phyloP scores from a whole-genome alignment of 2,888 invertebrate species.

The Pristionchus exspectatus region DNA sequence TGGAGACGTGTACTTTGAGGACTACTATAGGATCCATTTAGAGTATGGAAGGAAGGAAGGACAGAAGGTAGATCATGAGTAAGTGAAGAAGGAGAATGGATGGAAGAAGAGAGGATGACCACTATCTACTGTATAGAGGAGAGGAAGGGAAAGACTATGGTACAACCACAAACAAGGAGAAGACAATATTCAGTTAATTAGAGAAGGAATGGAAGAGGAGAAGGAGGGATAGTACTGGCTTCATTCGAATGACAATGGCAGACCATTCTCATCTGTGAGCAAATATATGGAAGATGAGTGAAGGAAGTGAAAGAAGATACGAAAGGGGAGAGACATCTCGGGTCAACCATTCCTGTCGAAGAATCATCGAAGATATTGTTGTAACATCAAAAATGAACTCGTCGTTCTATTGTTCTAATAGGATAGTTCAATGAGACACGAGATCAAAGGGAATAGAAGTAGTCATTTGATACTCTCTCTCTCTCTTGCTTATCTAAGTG shows the following conservation, averaged over 20 bases:
- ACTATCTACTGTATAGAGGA: background rate
- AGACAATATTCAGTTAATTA: constrained; percentile 50
- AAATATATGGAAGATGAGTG: constrained; percentile 38
- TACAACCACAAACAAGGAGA: constrained; percentile 25
- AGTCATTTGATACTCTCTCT: constrained; percentile 16
- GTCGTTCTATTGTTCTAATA: background rate
- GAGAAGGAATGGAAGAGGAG: constrained; percentile 22
- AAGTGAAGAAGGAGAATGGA: constrained; percentile 36
- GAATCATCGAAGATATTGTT: background rate
- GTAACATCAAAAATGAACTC: background rate
- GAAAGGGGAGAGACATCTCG: constrained; percentile 17
- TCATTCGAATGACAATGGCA: background rate
- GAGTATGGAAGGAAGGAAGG: constrained; percentile 51
- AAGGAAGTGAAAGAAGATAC: constrained; percentile 48
- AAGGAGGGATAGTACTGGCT: constrained; percentile 11
- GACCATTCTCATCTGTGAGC: constrained; percentile 11
- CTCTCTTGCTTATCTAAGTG: constrained; percentile 28
- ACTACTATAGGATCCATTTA: constrained; percentile 35
- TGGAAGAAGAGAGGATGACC: background rate
- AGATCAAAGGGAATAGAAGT: constrained; percentile 27
- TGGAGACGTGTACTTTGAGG: constrained; percentile 31
- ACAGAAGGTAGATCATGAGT: constrained; percentile 55
- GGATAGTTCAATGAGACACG: background rate
- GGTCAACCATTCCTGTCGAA: background rate
- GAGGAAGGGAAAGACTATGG: background rate